Evolutionary conservation across 1,140 invertebrate genomes (phyloP).

Genomic region (Reticulitermes speratus): DNA sequence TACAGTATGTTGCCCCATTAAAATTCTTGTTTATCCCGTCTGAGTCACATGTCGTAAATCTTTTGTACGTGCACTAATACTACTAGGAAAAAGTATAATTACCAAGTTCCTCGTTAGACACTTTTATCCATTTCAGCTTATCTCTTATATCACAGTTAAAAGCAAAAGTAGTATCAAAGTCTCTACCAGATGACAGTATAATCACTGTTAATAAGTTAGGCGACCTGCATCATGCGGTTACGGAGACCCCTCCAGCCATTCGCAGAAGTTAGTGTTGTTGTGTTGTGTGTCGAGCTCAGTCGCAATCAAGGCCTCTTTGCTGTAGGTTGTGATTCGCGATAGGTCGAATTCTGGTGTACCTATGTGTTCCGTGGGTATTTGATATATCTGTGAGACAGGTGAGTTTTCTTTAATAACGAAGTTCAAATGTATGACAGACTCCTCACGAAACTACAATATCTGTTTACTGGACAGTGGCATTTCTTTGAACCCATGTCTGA

Average conservation of each 20-base stretch:
- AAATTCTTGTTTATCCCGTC: no score
- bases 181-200: not conserved
- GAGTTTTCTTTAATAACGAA: not conserved
- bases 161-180: not conserved
- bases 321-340: not conserved
- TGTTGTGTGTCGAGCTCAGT: not conserved
- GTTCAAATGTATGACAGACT: not conserved
- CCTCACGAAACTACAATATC: no score
- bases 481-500: no score
- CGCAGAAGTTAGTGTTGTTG: not conserved
- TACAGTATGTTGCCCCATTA: no score
- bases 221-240: not conserved
- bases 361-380: not conserved
- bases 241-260: not conserved
- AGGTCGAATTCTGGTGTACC: not conserved
- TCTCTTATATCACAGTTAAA: no score
- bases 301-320: not conserved
- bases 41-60: no score
- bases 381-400: slow-evolving; percentile 2
- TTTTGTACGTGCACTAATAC: no score
- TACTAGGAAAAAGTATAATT: no score
- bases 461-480: no score
- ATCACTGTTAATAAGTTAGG: not conserved
- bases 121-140: no score
- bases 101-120: no score